Percentiles rank a stretch among this genome's conserved stretches.
Evolutionary conservation across 2,797 vertebrate genomes (phyloP).

Genomic region (Anguilla pacifica): DNA sequence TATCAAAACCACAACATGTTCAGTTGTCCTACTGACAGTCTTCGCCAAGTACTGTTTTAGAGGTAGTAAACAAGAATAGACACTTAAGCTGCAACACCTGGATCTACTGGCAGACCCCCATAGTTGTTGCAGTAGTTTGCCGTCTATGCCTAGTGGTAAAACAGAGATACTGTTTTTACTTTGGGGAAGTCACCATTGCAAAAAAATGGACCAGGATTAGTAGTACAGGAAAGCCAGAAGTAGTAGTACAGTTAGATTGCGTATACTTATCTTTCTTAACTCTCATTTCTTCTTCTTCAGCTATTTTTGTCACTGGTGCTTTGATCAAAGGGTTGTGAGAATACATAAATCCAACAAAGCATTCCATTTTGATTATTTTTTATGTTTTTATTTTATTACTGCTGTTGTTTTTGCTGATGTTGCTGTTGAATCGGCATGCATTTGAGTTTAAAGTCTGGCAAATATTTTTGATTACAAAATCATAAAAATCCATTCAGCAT

Average conservation of each 20-base stretch:
- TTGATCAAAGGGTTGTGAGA: slow-evolving; percentile 25
- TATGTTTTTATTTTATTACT: neutral
- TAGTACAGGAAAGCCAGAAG: neutral
- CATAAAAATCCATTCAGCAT: slow-evolving; percentile 45
- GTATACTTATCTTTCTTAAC: neutral
- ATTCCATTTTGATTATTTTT: slow-evolving; percentile 35
- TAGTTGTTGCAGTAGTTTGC: neutral
- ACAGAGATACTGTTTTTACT: neutral
- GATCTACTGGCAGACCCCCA: neutral
- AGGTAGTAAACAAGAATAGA: neutral
- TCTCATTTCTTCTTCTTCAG: no score
- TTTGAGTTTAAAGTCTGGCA: slow-evolving; percentile 47
- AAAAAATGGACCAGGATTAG: neutral
- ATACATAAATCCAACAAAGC: slow-evolving; percentile 39
- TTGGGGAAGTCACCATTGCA: neutral
- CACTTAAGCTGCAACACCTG: neutral
- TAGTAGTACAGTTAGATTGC: neutral
- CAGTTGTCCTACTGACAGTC: neutral
- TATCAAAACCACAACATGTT: neutral
- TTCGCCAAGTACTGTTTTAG: neutral
- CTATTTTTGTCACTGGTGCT: slow-evolving; percentile 37
- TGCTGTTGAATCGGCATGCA: slow-evolving; percentile 38
- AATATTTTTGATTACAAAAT: slow-evolving; percentile 49
- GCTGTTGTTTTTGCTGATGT: slow-evolving; percentile 6
- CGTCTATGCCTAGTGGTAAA: neutral